Percentiles rank a stretch among this genome's conserved stretches.
These are phyloP conservation scores for Zaprionus ornatus DNA, from an alignment of 1,140 invertebrate genomes.

Conservation along the genomic window DNA sequence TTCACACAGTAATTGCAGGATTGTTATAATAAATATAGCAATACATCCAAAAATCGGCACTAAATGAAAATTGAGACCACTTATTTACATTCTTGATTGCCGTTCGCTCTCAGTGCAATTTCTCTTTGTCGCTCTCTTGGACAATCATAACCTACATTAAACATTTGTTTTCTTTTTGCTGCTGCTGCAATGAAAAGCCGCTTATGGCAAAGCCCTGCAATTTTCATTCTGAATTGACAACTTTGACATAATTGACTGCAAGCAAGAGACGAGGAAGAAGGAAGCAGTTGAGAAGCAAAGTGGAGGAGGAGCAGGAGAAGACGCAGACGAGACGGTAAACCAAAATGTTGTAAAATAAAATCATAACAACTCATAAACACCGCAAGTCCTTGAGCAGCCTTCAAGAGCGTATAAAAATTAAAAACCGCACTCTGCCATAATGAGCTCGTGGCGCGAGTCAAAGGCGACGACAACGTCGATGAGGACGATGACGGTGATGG, in stretches of 20 bases:
- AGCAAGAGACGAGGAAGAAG: slow-evolving; percentile 23
- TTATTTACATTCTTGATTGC: slow-evolving; percentile 30
- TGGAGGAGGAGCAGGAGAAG: not conserved
- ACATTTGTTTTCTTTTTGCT: slow-evolving; percentile 50
- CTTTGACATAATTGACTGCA: slow-evolving; percentile 82
- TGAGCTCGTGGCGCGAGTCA: slow-evolving; percentile 54
- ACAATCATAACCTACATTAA: slow-evolving; percentile 75
- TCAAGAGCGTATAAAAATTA: slow-evolving; percentile 42
- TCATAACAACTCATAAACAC: slow-evolving; percentile 74
- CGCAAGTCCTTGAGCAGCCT: slow-evolving; percentile 65
- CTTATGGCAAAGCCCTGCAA: slow-evolving; percentile 63
- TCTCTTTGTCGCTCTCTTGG: slow-evolving; percentile 27
- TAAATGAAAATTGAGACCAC: not conserved
- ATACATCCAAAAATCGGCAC: not conserved
- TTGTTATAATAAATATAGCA: too few relatives aligned
- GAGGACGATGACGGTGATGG: slow-evolving; percentile 3
- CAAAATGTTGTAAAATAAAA: slow-evolving; percentile 58
- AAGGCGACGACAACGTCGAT: slow-evolving; percentile 42
- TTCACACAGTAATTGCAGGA: too few relatives aligned
- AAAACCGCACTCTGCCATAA: slow-evolving; percentile 52
- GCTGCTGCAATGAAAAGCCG: slow-evolving; percentile 49
- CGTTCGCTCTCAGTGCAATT: slow-evolving; percentile 35
- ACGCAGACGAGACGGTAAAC: slow-evolving; percentile 12
- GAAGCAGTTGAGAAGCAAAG: not conserved
- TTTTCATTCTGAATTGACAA: slow-evolving; percentile 74